Conservation (phyloP, 2,113 vertebrate species). For the Bubo bubo region DNA sequence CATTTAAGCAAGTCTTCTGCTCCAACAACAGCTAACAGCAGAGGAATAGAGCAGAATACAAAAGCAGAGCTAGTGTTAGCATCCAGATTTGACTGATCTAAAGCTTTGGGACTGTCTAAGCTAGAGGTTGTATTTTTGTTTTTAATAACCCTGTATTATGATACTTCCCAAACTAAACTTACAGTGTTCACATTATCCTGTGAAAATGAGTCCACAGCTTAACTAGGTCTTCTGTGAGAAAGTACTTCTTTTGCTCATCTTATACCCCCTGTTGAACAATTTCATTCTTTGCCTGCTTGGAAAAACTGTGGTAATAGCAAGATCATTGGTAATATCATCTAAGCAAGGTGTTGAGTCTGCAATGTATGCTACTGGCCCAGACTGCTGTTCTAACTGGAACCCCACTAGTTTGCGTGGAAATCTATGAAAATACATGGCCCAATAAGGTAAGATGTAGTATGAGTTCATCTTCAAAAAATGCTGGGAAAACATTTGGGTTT, state of each 20-base stretch:
- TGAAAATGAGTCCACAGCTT: not conserved
- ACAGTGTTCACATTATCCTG: not conserved
- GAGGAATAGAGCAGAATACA: not conserved
- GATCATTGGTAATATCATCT: not conserved
- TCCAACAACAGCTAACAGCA: not conserved
- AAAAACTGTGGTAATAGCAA: not conserved
- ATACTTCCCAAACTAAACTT: not conserved
- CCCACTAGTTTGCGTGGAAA: not conserved
- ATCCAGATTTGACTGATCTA: not conserved
- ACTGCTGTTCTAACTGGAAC: not conserved
- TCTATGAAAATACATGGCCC: not conserved
- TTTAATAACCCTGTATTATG: not conserved
- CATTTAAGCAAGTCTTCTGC: not conserved
- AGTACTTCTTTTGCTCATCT: not conserved
- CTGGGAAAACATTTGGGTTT: not conserved
- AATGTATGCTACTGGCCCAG: not conserved
- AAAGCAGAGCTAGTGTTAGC: not conserved
- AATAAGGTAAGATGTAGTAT: not conserved
- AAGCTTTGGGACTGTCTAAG: not conserved
- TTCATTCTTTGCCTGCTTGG: not conserved
- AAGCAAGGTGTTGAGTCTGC: not conserved
- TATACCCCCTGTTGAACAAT: not conserved
- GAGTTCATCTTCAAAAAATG: not conserved
- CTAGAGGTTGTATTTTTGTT: not conserved
- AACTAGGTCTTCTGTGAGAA: not conserved